Evolutionary conservation across 2,888 invertebrate genomes (phyloP).

Genomic region (Antheraea assamensis): DNA sequence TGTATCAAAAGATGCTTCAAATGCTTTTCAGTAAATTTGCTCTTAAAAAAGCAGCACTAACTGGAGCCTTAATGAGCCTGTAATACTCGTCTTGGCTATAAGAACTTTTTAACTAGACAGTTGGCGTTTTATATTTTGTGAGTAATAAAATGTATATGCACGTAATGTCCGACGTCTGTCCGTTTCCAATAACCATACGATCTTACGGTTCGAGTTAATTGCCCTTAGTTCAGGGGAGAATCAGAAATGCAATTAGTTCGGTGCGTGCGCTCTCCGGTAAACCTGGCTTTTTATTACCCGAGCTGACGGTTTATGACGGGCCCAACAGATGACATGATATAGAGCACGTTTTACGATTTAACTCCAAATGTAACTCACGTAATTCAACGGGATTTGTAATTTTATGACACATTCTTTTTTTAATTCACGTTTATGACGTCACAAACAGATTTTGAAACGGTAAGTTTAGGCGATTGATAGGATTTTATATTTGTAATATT

Average conservation of each 20-base stretch:
- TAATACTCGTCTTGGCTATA: neutral
- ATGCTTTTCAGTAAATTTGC: neutral
- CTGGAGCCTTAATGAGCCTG: neutral
- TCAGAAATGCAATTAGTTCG: slow-evolving; percentile 73
- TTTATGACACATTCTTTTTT: slow-evolving; percentile 16
- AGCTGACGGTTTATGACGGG: slow-evolving; percentile 17
- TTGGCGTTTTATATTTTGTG: neutral
- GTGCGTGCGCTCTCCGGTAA: slow-evolving; percentile 53
- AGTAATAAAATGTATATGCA: neutral
- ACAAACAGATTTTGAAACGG: neutral
- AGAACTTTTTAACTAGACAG: neutral
- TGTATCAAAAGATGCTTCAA: neutral
- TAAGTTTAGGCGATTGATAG: neutral
- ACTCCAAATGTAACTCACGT: slow-evolving; percentile 18
- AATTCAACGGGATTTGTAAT: slow-evolving; percentile 9
- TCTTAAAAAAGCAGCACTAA: neutral
- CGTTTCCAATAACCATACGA: slow-evolving; percentile 14
- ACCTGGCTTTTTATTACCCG: slow-evolving; percentile 19
- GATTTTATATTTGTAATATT: too few species aligned
- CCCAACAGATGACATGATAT: slow-evolving; percentile 16
- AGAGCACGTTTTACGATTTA: slow-evolving; percentile 20
- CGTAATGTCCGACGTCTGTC: neutral
- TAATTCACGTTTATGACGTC: slow-evolving; percentile 18
- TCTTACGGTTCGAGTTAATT: slow-evolving; percentile 60
- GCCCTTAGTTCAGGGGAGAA: slow-evolving; percentile 65